Base-by-base conservation (phyloP, 1,140 invertebrate genomes). In the Thaumetopoea pityocampa region DNA sequence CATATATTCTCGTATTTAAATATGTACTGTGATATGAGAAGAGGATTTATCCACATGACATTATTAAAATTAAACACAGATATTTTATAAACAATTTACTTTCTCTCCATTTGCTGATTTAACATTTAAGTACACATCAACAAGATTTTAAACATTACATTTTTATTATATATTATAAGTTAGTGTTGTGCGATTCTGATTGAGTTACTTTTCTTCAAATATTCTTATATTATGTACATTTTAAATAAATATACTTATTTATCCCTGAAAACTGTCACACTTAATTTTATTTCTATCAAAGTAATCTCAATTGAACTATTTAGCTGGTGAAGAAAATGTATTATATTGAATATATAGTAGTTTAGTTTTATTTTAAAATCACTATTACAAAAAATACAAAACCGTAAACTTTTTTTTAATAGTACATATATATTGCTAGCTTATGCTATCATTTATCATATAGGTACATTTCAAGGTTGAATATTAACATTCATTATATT, bases 311-410 rank as follows among this genome's bases (percentile, higher is more conserved):
- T n/a, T n/a, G n/a, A n/a, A n/a, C n/a, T n/a, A n/a, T n/a, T n/a
- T n/a, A n/a, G n/a, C n/a, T n/a, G n/a, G n/a, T n/a, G n/a, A n/a
- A n/a, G 11, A 35, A 35, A 27, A 35, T 17, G 6, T 14, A n/a
- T 35, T 30, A 23, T 3, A 22, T 15, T 37, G 37, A 22, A 32
- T 5, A 23, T 11, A 37, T 22, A 19, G 15, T 23, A 37, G 10
- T 29, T 45, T 27, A 14, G 18, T 14, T 24, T 20, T 30, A 18
- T 19, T 28, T 26, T 51, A n/a, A 23, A 37, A 51, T 20, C 32
- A 49, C 51, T 60, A 57, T 57, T 67, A 63, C 64, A 63, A 70
- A 63, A 67, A 63, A 63, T 66, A 67, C 44, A 71, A 67, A 66
- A 67, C 27, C 17, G 30, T 23, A 32, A 24, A 17, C 37, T 17